A percentile compares a stretch with the other conserved stretches of the same genome.
These are phyloP conservation scores for Drosophila lini DNA, from an alignment of 1,140 invertebrate species.

Conservation along the genomic window DNA sequence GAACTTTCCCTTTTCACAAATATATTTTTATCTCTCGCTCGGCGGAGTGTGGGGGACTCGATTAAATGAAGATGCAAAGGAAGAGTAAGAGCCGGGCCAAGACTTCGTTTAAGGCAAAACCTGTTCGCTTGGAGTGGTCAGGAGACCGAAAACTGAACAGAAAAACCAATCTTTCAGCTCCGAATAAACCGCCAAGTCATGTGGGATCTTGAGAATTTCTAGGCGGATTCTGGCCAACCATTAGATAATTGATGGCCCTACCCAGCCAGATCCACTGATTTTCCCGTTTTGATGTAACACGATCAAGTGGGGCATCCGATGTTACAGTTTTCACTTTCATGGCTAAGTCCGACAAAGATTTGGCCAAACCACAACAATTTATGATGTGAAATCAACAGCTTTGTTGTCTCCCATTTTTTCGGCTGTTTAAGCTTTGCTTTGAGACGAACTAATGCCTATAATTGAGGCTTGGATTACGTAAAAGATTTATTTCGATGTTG, in stretches of 20 bases:
- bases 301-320: constrained; percentile 59
- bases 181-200: constrained; percentile 31
- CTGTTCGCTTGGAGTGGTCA: constrained; percentile 65
- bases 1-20: constrained; percentile 76
- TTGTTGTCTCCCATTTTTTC: constrained; percentile 39
- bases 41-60: constrained; percentile 27
- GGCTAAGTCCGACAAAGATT: constrained; percentile 39
- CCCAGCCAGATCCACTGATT: constrained; percentile 9
- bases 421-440: constrained; percentile 43
- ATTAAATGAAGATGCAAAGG: constrained; percentile 79
- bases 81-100: constrained; percentile 69
- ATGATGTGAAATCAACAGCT: constrained; percentile 63
- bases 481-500: constrained; percentile 50
- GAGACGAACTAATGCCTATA: constrained; percentile 71
- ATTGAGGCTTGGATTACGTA: constrained; percentile 62
- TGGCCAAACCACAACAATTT: constrained; percentile 64
- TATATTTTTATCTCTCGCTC: constrained; percentile 41
- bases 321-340: constrained; percentile 71
- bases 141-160: constrained; percentile 28
- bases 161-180: constrained; percentile 13
- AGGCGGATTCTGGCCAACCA: background rate
- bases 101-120: constrained; percentile 71
- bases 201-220: constrained; percentile 27
- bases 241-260: constrained; percentile 38
- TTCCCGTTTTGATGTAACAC: constrained; percentile 38